Percentiles rank a stretch among this genome's conserved stretches.
phyloP scores from a whole-genome alignment of 2,888 invertebrate species.

The Lepidocyrtoides sp. region DNA sequence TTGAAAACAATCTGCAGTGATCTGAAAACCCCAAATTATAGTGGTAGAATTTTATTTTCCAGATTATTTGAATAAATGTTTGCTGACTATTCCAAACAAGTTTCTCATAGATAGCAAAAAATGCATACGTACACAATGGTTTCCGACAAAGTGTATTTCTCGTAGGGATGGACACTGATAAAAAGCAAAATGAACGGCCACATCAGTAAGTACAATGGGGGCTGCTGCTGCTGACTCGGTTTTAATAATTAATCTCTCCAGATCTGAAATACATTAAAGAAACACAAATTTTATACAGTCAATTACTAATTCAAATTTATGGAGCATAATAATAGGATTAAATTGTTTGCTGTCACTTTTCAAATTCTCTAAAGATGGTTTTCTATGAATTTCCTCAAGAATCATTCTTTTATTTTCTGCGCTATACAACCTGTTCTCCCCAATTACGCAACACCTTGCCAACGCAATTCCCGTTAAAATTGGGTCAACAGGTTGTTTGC shows the following conservation, averaged over 20 bases:
- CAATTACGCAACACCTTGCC: neutral
- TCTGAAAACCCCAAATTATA: neutral
- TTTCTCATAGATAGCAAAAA: neutral
- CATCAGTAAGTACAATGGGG: constrained; percentile 21
- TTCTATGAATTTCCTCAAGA: neutral
- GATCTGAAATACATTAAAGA: neutral
- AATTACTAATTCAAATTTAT: neutral
- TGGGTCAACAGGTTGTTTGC: constrained; percentile 9
- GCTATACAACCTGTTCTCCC: neutral
- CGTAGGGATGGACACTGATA: neutral
- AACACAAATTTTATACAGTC: neutral
- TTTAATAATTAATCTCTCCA: constrained; percentile 26
- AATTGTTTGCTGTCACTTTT: constrained; percentile 25
- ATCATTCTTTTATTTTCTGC: neutral
- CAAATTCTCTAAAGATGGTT: constrained; percentile 32
- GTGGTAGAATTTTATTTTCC: neutral
- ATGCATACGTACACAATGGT: constrained; percentile 18
- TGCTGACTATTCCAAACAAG: neutral
- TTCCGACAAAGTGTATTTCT: neutral
- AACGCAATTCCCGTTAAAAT: constrained; percentile 42
- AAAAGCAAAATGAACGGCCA: constrained; percentile 8
- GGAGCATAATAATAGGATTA: neutral
- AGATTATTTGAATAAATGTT: too few relatives aligned
- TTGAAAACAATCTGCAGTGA: neutral
- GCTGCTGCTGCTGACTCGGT: neutral